Evolutionary conservation across 2,888 invertebrate species (phyloP).

Genomic region (Drosophila barbarae): DNA sequence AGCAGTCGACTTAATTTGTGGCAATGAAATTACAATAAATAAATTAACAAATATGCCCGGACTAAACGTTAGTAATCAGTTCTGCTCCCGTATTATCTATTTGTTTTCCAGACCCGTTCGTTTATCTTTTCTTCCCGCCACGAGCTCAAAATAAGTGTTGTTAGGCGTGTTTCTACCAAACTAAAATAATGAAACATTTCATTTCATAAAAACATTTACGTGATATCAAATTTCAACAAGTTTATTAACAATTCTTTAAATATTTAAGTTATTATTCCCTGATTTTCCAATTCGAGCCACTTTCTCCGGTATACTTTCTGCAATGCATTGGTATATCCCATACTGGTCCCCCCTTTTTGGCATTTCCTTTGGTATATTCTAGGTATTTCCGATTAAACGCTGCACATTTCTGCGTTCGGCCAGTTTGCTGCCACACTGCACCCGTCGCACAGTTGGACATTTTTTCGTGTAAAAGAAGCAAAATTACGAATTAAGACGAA

Average conservation of each 20-base stretch:
- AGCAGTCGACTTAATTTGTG: no score
- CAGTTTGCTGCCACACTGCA: conserved; percentile 16
- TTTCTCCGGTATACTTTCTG: background rate
- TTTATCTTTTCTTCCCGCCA: background rate
- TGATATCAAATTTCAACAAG: no score
- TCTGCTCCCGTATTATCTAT: background rate
- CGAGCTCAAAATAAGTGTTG: background rate
- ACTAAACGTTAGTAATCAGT: background rate
- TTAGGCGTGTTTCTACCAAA: background rate
- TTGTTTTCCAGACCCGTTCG: background rate
- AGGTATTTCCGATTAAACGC: background rate
- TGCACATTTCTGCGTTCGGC: conserved; percentile 1
- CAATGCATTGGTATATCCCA: background rate
- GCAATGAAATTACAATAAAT: no score
- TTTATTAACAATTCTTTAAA: background rate
- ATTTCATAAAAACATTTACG: background rate
- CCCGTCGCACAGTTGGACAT: conserved; percentile 9
- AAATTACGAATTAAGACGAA: conserved; percentile 8
- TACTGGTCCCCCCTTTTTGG: background rate
- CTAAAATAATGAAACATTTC: background rate
- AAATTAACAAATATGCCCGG: no score
- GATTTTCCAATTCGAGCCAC: no score
- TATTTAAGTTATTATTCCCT: background rate
- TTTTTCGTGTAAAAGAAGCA: conserved; percentile 5
- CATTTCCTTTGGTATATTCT: background rate